Base-by-base conservation (phyloP, 2,797 vertebrate species). In the Cryptoblepharus egeriae region DNA sequence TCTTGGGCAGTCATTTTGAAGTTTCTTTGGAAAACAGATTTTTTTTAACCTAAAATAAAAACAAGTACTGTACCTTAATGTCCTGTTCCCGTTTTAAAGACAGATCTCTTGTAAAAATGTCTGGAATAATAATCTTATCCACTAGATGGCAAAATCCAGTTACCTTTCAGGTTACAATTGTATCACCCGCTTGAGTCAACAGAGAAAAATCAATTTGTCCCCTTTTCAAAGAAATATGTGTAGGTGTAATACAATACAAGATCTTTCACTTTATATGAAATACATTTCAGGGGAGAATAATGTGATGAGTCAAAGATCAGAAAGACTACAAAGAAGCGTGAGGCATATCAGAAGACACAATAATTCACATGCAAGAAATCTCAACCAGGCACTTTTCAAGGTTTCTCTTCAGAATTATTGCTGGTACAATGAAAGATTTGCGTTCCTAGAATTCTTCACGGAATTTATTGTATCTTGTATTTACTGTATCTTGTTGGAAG, bases 111-210 rank as follows among this genome's bases (percentile, higher is more conserved):
- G 1, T 42, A 71, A 39, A 58, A 83, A 35, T 8, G 84, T 22
- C 1, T 52, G 90, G 77, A 84, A 79, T 87, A 85, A 88, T 72
- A 63, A 45, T 4, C 1, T 9, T 84, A 86, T 74, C 95, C 96
- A 94, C 93, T 93, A 96, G 95, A 90, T 95, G 95, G 95, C 94
- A 80, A 90, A 63, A 88, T 77, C 45, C 35, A 89, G 92, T 88
- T 55, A 74, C 85, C 85, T 89, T 91, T 77, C 57, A 88, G 86
- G 80, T 77, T 30, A 39, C 5, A 10, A 24, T 12, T 1, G 10
- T 42, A 32, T 0, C 3, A 24, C 49, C 30, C 6, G 0, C 2
- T 52, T 42, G 15, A 4, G 30, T 37, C 37, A 71, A 61, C 37
- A 0, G 0, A 52, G 32, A 49, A 45, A 82, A 68, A 55, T 58